Conservation (phyloP, 2,888 invertebrate species). For the Teinopalpus imperialis region DNA sequence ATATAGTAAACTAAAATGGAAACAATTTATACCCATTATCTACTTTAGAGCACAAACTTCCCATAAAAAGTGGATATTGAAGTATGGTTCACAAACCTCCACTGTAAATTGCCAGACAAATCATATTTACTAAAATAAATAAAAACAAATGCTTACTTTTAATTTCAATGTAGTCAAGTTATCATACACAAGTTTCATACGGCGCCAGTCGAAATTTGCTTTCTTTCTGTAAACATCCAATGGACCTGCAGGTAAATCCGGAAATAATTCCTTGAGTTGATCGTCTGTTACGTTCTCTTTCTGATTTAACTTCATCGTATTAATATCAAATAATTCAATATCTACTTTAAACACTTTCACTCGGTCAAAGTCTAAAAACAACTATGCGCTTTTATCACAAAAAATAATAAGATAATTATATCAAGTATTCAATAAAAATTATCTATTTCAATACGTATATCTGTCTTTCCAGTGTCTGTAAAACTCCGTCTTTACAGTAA, state of each 20-base stretch:
- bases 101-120: no score
- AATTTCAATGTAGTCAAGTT: constrained; percentile 54
- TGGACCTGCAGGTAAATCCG: constrained; percentile 84
- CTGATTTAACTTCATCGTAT: constrained; percentile 15
- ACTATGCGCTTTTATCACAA: constrained; percentile 25
- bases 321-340: no score
- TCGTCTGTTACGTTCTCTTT: constrained; percentile 44
- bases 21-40: no score
- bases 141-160: constrained; percentile 53
- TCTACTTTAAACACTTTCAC: constrained; percentile 18
- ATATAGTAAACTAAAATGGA: no score
- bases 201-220: constrained; percentile 86
- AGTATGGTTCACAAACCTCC: no score
- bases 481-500: no score
- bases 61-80: no score
- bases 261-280: constrained; percentile 66
- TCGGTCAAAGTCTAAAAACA: constrained; percentile 26
- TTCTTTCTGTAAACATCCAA: constrained; percentile 83
- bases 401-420: constrained; percentile 20
- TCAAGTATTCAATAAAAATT: no score
- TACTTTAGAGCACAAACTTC: no score
- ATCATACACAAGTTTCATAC: constrained; percentile 71
- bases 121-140: constrained; percentile 3
- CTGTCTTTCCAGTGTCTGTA: no score
- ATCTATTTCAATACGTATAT: no score